Evolutionary conservation across 2,888 invertebrate genomes (phyloP), one percentile per base, ranked within the genome.

Genomic region (Steinernema carpocapsae): DNA sequence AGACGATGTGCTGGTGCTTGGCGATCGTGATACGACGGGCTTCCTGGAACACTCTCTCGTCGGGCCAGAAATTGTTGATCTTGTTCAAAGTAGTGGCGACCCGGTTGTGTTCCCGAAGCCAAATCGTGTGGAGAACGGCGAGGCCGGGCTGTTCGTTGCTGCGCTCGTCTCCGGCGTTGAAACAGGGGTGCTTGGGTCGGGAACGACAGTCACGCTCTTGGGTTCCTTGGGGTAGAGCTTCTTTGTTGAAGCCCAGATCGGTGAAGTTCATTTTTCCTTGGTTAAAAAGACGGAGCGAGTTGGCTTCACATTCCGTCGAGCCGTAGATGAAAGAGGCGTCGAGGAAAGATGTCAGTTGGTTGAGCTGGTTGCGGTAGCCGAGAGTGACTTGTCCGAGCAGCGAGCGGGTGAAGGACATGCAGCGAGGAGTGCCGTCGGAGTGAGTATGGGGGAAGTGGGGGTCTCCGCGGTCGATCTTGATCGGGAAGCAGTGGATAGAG

Each of bases 341-440:
- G 73, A 96, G 89, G 89, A 92, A 96, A 0, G 94, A 94, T 0
- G 95, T 94, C 87, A 96, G 94, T 88, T 95, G 95, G 88, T 96
- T 96, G 42, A 95, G 92, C 73, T 86, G 86, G 72, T 87, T 87
- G 17, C 87, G 76, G 74, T 85, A 87, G 17, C 87, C 87, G 59
- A 96, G 90, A 73, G 92, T 92, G 83, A 94, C 92, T 86, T 96
- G 95, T 29, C 95, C 96, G 0, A 95, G 94, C 79, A 96, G 89
- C 72, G 94, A 94, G 87, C 96, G 92, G 92, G 95, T 95, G 88
- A 95, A 95, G 0, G 95, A 94, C 89, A 96, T 94, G 88, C 96
- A 96, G 81, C 94, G 91, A 17, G 93, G 90, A 74, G 92, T 92
- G 0, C 95, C 95, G 1, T 93, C 93, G 0, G 93, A 42, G 87